A percentile compares a stretch with the other conserved stretches of the same genome.
These are phyloP conservation scores for Agrochola litura DNA, from an alignment of 2,888 invertebrate species.

Conservation along the genomic window DNA sequence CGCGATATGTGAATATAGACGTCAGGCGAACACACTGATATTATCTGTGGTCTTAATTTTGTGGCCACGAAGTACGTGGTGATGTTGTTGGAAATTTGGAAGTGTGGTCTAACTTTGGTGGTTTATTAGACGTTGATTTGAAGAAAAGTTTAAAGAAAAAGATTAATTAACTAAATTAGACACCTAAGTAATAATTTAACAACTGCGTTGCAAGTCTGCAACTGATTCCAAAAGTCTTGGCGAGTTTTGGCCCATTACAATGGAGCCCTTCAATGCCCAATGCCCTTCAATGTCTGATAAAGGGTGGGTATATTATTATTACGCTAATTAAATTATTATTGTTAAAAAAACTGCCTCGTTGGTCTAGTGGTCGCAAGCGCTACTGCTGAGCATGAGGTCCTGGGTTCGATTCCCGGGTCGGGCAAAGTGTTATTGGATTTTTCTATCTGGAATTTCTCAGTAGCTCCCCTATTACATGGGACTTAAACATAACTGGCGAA, in stretches of 20 bases:
- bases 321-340: background rate
- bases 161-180: too few relatives aligned
- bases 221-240: background rate
- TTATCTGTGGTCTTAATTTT: conserved; percentile 77
- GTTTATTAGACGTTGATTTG: background rate
- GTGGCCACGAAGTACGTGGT: conserved; percentile 65
- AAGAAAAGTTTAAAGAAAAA: background rate
- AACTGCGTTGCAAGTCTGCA: background rate
- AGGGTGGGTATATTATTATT: background rate
- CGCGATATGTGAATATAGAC: conserved; percentile 82
- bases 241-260: too few relatives aligned
- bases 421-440: too few relatives aligned
- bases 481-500: too few relatives aligned
- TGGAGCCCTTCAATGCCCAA: too few relatives aligned
- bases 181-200: too few relatives aligned
- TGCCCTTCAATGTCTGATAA: background rate
- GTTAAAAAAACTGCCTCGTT: too few relatives aligned
- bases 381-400: too few relatives aligned
- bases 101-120: background rate
- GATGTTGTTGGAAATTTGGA: background rate
- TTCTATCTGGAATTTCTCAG: too few relatives aligned
- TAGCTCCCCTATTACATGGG: too few relatives aligned
- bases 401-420: too few relatives aligned
- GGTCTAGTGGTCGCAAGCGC: too few relatives aligned
- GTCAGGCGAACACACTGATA: conserved; percentile 78